Evolutionary conservation across 2,888 invertebrate species (phyloP), one percentile per base, ranked within the genome.

Genomic region (Sylvicola fuscatus): DNA sequence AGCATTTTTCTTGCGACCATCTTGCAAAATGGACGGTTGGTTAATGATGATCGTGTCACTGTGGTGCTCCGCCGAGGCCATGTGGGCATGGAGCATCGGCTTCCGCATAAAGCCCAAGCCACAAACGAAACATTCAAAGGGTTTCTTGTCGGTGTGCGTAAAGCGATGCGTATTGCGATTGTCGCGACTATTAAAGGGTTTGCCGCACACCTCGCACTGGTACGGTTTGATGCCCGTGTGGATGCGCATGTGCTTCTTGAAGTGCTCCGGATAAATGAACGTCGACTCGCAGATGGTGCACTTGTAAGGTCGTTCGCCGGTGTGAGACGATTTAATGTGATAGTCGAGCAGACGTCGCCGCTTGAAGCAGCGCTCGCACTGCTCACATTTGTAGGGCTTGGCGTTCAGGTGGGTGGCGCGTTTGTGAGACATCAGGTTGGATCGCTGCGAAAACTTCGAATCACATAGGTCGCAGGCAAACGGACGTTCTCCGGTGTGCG

Each of bases 71-170:
- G 27, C 21, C 5, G n/a, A 3, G 26, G 47, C 42, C 77, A 82
- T 80, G 47, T 84, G 83, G 29, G 73, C 65, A 49, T 78, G 72
- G 1, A 86, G 64, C 38, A 76, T 60, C 3, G 81, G 80, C 47
- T 82, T 83, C 8, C 84, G 61, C 82, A 84, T 84, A 49, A 77
- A 86, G 0, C 82, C 83, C 44, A 73, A 70, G 3, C 79, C 80
- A 49, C 84, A 86, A 5, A 74, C 70, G 40, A 75, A 58, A 49
- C 84, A 86, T 54, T 82, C 82, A 55, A 82, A 86, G 0, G 83
- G 84, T 47, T 84, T 86, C 52, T 82, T 80, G 51, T 82, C 78
- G 47, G 79, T 80, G 57, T 86, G 86, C 33, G 81, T 74, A 55
- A 82, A 84, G 21, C 81, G 66, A 52, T 84, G 84, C 8, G 79